A percentile compares a stretch with the other conserved stretches of the same genome.
phyloP scores from a whole-genome alignment of 2,888 invertebrate genomes.

The Deilephila elpenor region DNA sequence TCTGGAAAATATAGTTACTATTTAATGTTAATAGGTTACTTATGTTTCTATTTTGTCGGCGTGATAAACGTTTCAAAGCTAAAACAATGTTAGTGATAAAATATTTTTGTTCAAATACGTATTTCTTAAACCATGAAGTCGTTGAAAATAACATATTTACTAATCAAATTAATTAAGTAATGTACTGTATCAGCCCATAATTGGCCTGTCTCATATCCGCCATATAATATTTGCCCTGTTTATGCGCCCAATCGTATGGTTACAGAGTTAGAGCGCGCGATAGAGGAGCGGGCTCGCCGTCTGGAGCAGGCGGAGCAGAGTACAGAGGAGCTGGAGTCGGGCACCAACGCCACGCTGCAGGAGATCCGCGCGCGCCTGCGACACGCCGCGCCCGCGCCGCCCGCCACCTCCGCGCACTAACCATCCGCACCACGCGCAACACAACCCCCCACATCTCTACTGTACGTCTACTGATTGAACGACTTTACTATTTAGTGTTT shows the following conservation, averaged over 20 bases:
- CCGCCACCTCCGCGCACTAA: conserved; percentile 73
- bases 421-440: not conserved
- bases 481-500: too few species aligned
- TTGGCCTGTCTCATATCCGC: too few species aligned
- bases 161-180: too few species aligned
- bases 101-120: too few species aligned
- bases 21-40: not conserved
- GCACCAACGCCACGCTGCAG: conserved; percentile 75
- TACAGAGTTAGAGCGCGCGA: conserved; percentile 85
- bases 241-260: conserved; percentile 37
- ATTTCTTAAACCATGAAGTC: too few species aligned
- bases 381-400: conserved; percentile 66
- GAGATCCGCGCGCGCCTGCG: conserved; percentile 76
- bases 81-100: too few species aligned
- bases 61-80: too few species aligned
- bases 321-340: conserved; percentile 63
- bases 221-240: not conserved
- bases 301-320: conserved; percentile 76
- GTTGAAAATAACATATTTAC: too few species aligned
- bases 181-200: too few species aligned
- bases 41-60: too few species aligned
- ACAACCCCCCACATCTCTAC: too few species aligned
- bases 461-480: too few species aligned
- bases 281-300: conserved; percentile 85
- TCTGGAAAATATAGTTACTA: conserved; percentile 4